These are phyloP conservation scores for Paramisgurnus dabryanus DNA, from an alignment of 2,113 vertebrate genomes.

Conservation along the genomic window DNA sequence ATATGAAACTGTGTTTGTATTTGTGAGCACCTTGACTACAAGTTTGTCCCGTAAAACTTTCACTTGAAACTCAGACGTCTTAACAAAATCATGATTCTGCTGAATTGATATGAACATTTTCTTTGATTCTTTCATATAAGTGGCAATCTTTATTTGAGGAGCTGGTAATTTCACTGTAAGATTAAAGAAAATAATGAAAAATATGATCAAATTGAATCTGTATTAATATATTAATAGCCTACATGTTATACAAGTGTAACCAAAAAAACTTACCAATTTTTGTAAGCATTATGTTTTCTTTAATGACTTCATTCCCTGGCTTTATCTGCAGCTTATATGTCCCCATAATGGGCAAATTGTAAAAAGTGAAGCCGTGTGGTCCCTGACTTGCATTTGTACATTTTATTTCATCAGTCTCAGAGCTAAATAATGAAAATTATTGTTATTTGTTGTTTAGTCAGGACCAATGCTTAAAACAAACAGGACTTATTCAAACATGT, in stretches of 20 bases:
- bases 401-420: rapidly evolving
- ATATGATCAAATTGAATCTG: too few species aligned
- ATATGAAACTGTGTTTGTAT: neutral
- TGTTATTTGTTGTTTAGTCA: neutral
- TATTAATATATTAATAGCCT: too few species aligned
- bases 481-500: too few species aligned
- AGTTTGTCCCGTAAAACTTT: neutral
- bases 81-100: constrained; percentile 24
- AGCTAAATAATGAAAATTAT: neutral
- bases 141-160: constrained; percentile 48
- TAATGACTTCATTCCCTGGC: constrained; percentile 8
- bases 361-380: constrained; percentile 37
- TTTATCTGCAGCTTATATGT: neutral
- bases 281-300: neutral
- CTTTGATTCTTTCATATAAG: neutral
- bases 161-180: constrained; percentile 65
- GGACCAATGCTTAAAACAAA: neutral
- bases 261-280: constrained; percentile 60
- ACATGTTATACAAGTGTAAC: too few species aligned
- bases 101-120: constrained; percentile 9
- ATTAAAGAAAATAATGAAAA: neutral
- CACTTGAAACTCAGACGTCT: rapidly evolving
- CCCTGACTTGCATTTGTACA: constrained; percentile 24
- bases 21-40: neutral
- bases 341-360: rapidly evolving